These are phyloP conservation scores for Sarcophilus harrisii DNA, from an alignment of 2,797 vertebrate species.

Conservation along the genomic window DNA sequence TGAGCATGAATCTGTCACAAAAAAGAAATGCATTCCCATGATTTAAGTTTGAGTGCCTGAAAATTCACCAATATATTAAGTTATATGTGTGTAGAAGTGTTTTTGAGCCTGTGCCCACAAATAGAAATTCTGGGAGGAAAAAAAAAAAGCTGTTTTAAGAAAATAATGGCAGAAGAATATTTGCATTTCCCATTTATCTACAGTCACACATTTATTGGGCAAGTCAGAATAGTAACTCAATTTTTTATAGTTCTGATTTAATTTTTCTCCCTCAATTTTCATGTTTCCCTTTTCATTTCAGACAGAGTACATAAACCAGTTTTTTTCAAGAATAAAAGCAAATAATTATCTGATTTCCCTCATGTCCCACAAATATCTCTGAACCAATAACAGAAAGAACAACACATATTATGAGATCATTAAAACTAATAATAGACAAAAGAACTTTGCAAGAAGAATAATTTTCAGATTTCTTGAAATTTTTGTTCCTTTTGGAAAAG, in stretches of 20 bases:
- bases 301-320: conserved; percentile 63
- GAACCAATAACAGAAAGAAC: background rate
- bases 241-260: conserved; percentile 75
- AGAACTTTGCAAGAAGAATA: background rate
- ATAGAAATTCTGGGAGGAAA: background rate
- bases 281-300: background rate
- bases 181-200: conserved; percentile 66
- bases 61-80: conserved; percentile 26
- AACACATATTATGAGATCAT: background rate
- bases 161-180: conserved; percentile 32
- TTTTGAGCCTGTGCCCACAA: background rate
- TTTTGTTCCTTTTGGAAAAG: background rate
- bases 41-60: background rate
- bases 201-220: conserved; percentile 67
- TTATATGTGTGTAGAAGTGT: background rate
- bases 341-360: background rate
- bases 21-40: background rate
- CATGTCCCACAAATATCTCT: background rate
- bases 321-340: conserved; percentile 48
- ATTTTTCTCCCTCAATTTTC: conserved; percentile 31
- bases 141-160: background rate
- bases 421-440: background rate
- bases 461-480: background rate
- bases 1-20: background rate
- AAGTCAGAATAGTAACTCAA: conserved; percentile 53